Conservation (phyloP, 2,113 vertebrate species). For the Zeus faber region DNA sequence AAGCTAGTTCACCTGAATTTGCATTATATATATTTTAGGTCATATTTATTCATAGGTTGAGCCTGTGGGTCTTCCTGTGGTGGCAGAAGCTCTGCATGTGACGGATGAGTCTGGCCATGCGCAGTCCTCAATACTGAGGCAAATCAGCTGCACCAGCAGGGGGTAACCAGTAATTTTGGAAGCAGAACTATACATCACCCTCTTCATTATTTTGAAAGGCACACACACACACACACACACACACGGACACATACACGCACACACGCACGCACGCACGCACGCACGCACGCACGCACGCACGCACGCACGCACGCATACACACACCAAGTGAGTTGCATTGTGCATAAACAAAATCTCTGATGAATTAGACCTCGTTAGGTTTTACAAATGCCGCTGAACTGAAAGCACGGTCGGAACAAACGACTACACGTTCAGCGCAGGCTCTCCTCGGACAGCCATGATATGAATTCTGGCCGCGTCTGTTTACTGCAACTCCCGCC, state of each 20-base stretch:
- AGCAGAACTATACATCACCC: slow-evolving; percentile 45
- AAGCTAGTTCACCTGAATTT: too few species aligned
- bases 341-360: slow-evolving; percentile 36
- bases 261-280: too few species aligned
- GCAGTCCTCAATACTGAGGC: slow-evolving; percentile 51
- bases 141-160: slow-evolving; percentile 53
- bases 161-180: slow-evolving; percentile 28
- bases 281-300: too few species aligned
- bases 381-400: slow-evolving; percentile 51
- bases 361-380: slow-evolving; percentile 55
- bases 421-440: slow-evolving; percentile 7
- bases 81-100: slow-evolving; percentile 42
- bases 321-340: not conserved
- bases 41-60: slow-evolving; percentile 63
- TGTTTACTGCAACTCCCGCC: slow-evolving; percentile 42
- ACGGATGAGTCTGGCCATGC: slow-evolving; percentile 54
- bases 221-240: too few species aligned
- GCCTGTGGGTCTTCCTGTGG: slow-evolving; percentile 19
- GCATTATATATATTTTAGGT: too few species aligned
- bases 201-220: slow-evolving; percentile 53
- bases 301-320: slow-evolving; percentile 9
- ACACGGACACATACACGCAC: too few species aligned
- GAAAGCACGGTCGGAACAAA: slow-evolving; percentile 27
- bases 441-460: slow-evolving; percentile 27
- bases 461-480: slow-evolving; percentile 21